Percentiles rank a stretch among this genome's conserved stretches.
These are phyloP conservation scores for Vireo griseus DNA, from an alignment of 2,797 vertebrate species.

Conservation along the genomic window DNA sequence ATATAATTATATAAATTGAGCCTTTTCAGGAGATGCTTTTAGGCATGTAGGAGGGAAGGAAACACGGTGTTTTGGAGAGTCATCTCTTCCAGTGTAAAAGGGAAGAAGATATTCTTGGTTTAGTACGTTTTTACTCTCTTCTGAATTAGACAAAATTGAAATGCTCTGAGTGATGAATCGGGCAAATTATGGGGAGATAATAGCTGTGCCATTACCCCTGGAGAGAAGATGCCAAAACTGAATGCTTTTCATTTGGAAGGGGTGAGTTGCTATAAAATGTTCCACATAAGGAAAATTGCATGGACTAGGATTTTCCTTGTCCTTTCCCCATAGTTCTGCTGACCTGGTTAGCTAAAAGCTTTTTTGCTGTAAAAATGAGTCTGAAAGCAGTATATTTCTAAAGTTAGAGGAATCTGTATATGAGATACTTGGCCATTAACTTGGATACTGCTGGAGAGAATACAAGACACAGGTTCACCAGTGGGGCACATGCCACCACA, in stretches of 20 bases:
- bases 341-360: background rate
- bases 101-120: background rate
- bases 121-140: background rate
- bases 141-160: slow-evolving; percentile 4
- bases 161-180: background rate
- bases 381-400: background rate
- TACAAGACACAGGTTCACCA: background rate
- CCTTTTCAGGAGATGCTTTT: background rate
- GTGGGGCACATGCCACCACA: background rate
- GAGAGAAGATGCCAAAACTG: background rate
- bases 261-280: background rate
- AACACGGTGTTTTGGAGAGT: background rate
- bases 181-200: background rate
- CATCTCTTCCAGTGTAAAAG: background rate
- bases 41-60: background rate
- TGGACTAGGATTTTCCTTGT: background rate
- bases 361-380: background rate
- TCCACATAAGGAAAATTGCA: background rate
- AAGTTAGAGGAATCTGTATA: background rate
- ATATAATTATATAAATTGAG: background rate
- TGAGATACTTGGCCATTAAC: background rate
- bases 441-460: background rate
- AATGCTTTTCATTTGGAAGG: background rate
- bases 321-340: background rate
- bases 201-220: background rate